Base-by-base conservation (phyloP, 1,140 invertebrate genomes). In the Camponotus pennsylvanicus region DNA sequence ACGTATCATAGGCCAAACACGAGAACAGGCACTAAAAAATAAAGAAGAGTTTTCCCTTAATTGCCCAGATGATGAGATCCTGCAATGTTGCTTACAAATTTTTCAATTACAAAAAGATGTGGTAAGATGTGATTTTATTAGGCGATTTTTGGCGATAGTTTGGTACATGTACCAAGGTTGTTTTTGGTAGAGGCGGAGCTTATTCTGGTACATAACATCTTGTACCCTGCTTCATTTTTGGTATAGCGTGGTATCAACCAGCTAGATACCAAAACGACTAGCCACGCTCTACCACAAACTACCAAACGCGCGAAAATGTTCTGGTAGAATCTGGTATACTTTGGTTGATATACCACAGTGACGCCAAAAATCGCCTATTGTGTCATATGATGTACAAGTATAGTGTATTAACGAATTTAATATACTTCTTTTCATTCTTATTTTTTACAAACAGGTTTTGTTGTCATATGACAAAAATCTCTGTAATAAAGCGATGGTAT, bases 381-480 rank as follows among this genome's bases (percentile, higher is more conserved):
- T 7, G 5, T 27, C 0, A 3, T 82, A 34, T 6, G 18, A 9
- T 21, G 27, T 27, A 0, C 0, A 18, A 21, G 2, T 4, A 6
- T 13, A n/a, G 32, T 52, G 0, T 52, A 2, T 80, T 40, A 40
- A 57, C 3, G 2, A 79, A 67, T 42, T n/a, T 45, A 15, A 8
- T 55, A 13, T 40, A 40, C 3, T 40, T 6, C 6, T 40, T 40
- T 6, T 57, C n/a, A 67, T n/a, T 70, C 0, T 55, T 77, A 52
- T 45, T 40, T 73, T 86, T 61, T 86, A 40, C 40, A 88, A n/a
- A 40, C 15, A 95, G 94, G 86, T 95, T 18, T 89, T 95, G 57
- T 67, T 95, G 37, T 93, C 95, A 0, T 95, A 94, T 78, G 95
- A 95, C 52, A 93, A 93, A 88, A 95, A 95, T 92, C 91, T 95